These are phyloP conservation scores for Tyria jacobaeae DNA, from an alignment of 2,888 invertebrate species.

Conservation along the genomic window DNA sequence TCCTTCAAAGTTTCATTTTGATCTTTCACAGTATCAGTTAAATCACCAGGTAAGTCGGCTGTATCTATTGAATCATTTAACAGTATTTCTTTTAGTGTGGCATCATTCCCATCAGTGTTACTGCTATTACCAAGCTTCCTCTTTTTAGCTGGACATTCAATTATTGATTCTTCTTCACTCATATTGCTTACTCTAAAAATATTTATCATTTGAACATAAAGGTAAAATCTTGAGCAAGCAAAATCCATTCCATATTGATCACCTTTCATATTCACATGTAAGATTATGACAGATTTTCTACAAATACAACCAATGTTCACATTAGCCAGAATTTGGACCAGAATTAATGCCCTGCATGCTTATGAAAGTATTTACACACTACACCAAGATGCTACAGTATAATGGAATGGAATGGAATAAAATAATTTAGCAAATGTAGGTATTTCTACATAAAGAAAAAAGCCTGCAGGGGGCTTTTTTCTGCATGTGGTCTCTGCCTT, in stretches of 20 bases:
- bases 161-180: slow-evolving; percentile 43
- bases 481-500: too few species aligned
- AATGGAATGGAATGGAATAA: too few species aligned
- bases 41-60: too few species aligned
- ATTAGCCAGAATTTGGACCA: not conserved
- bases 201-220: slow-evolving; percentile 37
- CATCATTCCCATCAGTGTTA: slow-evolving; percentile 2
- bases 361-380: not conserved
- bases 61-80: not conserved
- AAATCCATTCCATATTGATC: not conserved
- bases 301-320: not conserved
- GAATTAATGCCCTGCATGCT: not conserved
- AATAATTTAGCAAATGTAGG: too few species aligned
- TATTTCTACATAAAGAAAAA: not conserved
- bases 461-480: too few species aligned
- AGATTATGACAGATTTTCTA: too few species aligned
- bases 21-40: not conserved
- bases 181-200: slow-evolving; percentile 59
- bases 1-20: not conserved
- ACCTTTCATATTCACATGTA: not conserved
- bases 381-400: not conserved
- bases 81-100: not conserved
- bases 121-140: slow-evolving; percentile 53
- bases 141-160: slow-evolving; percentile 59
- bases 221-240: not conserved